These are phyloP conservation scores for Tachuris rubrigastra DNA, from an alignment of 2,113 vertebrate species.

Conservation along the genomic window DNA sequence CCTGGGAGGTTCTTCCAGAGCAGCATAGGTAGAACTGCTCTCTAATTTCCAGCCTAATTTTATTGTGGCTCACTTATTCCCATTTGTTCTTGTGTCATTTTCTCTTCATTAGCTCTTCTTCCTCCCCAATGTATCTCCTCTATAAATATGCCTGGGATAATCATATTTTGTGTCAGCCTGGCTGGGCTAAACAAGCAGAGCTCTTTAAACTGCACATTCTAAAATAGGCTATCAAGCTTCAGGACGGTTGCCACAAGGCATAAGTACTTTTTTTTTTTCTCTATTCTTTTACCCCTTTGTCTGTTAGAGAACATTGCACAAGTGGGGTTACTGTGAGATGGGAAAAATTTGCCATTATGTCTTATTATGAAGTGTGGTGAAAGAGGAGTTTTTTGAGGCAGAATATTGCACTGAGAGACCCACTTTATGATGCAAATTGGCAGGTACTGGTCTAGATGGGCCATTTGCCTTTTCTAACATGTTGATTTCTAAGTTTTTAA, in stretches of 20 bases:
- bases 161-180: conserved; percentile 17
- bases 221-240: conserved; percentile 1
- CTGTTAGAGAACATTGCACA: neutral
- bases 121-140: neutral
- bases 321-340: neutral
- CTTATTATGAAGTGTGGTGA: neutral
- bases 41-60: conserved; percentile 7
- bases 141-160: conserved; percentile 36
- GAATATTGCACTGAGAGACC: neutral
- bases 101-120: conserved; percentile 24
- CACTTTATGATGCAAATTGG: neutral
- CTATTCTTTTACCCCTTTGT: neutral
- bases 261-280: neutral
- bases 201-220: neutral
- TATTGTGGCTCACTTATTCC: neutral
- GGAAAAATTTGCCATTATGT: neutral
- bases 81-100: neutral
- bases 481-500: neutral
- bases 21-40: neutral
- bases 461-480: neutral
- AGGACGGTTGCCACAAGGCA: neutral
- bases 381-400: neutral
- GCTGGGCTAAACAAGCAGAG: conserved; percentile 2
- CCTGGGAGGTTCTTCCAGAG: neutral
- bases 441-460: neutral